Evolutionary conservation across 2,797 vertebrate genomes (phyloP).

Genomic region (Leuciscus waleckii): DNA sequence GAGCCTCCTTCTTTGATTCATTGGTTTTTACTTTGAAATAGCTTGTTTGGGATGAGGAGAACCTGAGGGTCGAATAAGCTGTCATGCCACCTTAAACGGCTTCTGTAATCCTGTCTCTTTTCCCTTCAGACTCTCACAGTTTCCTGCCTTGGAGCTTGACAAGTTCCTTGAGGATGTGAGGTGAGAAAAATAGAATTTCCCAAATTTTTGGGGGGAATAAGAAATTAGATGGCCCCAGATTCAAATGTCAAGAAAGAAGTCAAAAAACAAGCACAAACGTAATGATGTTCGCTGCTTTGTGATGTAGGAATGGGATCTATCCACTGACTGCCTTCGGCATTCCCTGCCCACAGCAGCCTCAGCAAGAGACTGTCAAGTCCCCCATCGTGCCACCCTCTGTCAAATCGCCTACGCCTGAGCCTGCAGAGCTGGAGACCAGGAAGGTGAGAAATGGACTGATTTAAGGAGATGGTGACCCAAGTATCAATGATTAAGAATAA

Average conservation of each 20-base stretch:
- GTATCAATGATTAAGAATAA: not conserved
- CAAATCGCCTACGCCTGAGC: slow-evolving; percentile 95
- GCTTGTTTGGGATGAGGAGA: not conserved
- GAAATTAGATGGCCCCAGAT: not conserved
- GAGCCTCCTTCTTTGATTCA: slow-evolving; percentile 66
- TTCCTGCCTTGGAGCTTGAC: slow-evolving; percentile 94
- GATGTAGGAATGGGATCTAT: slow-evolving; percentile 94
- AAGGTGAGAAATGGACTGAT: slow-evolving; percentile 81
- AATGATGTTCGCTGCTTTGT: not conserved
- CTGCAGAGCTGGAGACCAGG: slow-evolving; percentile 93
- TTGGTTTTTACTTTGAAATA: not conserved
- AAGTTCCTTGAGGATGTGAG: slow-evolving; percentile 98
- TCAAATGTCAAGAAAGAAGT: not conserved
- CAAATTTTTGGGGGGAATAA: not conserved
- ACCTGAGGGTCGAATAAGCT: not conserved
- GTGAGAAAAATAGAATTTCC: slow-evolving; percentile 69
- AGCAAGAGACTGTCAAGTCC: slow-evolving; percentile 93
- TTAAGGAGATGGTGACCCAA: not conserved
- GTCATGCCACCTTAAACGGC: not conserved
- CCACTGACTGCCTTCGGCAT: slow-evolving; percentile 96
- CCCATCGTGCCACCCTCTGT: slow-evolving; percentile 94
- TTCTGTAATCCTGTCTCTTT: not conserved
- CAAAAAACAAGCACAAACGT: not conserved
- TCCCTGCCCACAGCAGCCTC: slow-evolving; percentile 91
- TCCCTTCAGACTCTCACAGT: slow-evolving; percentile 90